These are phyloP conservation scores for Euschistus heros DNA, from an alignment of 1,140 invertebrate species.

Conservation along the genomic window DNA sequence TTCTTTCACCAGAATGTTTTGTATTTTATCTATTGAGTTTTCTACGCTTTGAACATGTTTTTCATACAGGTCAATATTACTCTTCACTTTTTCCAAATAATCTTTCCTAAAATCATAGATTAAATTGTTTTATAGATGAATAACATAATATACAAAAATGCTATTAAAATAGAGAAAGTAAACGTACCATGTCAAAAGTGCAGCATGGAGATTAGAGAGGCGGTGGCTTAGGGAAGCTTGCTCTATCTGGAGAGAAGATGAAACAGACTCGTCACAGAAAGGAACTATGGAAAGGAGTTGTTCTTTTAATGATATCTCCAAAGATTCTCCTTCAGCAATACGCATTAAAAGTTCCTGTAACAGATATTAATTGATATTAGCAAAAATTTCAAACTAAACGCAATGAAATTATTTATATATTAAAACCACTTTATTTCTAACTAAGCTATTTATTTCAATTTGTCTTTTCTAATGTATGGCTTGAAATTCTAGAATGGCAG, in stretches of 20 bases:
- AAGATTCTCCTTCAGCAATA: slow-evolving; percentile 3
- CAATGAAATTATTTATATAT: no score
- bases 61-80: slow-evolving; percentile 16
- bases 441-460: no score
- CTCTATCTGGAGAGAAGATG: slow-evolving; percentile 67
- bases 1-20: not conserved
- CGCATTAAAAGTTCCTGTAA: slow-evolving; percentile 7
- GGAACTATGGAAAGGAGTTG: not conserved
- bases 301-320: slow-evolving; percentile 1
- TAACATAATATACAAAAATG: not conserved
- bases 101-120: slow-evolving; percentile 15
- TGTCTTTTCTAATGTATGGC: no score
- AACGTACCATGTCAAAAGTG: slow-evolving; percentile 60
- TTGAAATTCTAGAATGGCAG: no score
- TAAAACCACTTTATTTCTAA: no score
- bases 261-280: slow-evolving; percentile 56
- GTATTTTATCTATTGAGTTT: not conserved
- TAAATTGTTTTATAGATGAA: not conserved
- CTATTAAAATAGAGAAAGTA: not conserved
- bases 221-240: slow-evolving; percentile 61
- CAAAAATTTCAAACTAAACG: no score
- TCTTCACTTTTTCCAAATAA: slow-evolving; percentile 16
- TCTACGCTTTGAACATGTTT: not conserved
- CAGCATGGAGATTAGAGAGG: slow-evolving; percentile 63
- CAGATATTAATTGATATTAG: not conserved